A percentile compares a stretch with the other conserved stretches of the same genome.
Conservation (phyloP, 2,797 vertebrate species). For the Poeciliopsis gracilis region DNA sequence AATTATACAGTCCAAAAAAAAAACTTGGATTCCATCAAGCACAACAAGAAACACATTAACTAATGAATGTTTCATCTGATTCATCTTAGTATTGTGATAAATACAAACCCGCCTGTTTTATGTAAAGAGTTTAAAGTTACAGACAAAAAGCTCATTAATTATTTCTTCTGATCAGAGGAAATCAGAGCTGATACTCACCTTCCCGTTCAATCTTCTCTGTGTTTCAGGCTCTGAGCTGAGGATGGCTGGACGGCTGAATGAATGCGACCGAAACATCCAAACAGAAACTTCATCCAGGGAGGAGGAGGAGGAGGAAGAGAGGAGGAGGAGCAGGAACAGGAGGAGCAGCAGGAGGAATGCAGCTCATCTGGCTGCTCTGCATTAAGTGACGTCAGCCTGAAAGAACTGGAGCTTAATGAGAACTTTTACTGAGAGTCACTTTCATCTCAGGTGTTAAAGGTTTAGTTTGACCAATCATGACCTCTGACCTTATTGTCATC, state of each 20-base stretch:
- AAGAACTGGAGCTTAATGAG: not conserved
- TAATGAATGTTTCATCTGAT: not conserved
- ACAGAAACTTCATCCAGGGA: constrained; percentile 1
- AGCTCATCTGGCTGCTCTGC: constrained; percentile 39
- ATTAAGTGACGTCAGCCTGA: constrained; percentile 33
- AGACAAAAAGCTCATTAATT: not conserved
- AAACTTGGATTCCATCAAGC: too few relatives aligned
- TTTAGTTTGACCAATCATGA: not conserved
- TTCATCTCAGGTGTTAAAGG: not conserved
- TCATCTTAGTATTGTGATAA: not conserved
- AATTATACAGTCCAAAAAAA: not conserved
- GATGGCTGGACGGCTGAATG: not conserved
- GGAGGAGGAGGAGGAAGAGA: constrained; percentile 43
- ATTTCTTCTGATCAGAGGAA: not conserved
- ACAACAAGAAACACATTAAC: not conserved
- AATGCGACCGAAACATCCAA: constrained; percentile 18
- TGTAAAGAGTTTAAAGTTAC: not conserved
- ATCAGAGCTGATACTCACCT: constrained; percentile 40
- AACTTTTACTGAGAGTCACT: not conserved
- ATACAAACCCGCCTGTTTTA: not conserved
- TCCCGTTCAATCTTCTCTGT: constrained; percentile 7
- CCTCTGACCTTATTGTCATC: not conserved
- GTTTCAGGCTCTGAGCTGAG: constrained; percentile 11
- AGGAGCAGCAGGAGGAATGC: constrained; percentile 61
- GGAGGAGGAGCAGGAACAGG: not conserved